Base-by-base conservation (phyloP, 2,113 vertebrate genomes). In the Crotophaga sulcirostris region DNA sequence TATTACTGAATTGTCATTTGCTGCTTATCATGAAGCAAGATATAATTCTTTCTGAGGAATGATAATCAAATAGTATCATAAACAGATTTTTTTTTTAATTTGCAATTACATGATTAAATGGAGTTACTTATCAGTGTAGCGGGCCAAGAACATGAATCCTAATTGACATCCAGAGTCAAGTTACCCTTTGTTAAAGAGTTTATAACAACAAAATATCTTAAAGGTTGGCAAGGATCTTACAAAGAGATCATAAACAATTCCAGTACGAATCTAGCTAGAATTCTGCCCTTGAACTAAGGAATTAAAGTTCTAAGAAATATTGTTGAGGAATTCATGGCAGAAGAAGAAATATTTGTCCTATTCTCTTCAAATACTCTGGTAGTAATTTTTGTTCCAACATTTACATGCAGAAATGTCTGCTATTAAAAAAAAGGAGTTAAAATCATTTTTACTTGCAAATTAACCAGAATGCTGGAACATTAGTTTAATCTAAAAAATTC, bases 401-500 rank as follows among this genome's bases (percentile, higher is more conserved):
- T 90, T 94, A 90, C 63, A 83, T 33, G 66, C 45, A 97, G 91
- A 96, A 97, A 96, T 68, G 56, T 88, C 54, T 89, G 78, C 75
- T 89, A 85, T 55, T 7, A 55, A 83, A 59, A 82, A 70, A 82
- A 66, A 26, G 7, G n/a, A 89, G 60, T 62, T 63, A 96, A 95
- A 95, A 96, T 84, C 0, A 34, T 56, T 96, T 96, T 84, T 76
- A 28, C 70, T 96, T 90, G 25, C 78, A 96, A 91, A 95, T 95
- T 90, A 82, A 95, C 36, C n/a, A 87, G 51, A 78, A 95, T 62
- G 75, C 74, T 83, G 73, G 74, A 94, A 97, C 95, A 59, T 79
- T 97, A 76, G 79, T 89, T 97, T 88, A 94, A 95, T 96, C 62
- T 84, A 94, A 95, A 72, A 96, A 93, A 81, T 33, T 92, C 40